phyloP scores from a whole-genome alignment of 1,140 invertebrate genomes.

The Brachionus paranguensis region DNA sequence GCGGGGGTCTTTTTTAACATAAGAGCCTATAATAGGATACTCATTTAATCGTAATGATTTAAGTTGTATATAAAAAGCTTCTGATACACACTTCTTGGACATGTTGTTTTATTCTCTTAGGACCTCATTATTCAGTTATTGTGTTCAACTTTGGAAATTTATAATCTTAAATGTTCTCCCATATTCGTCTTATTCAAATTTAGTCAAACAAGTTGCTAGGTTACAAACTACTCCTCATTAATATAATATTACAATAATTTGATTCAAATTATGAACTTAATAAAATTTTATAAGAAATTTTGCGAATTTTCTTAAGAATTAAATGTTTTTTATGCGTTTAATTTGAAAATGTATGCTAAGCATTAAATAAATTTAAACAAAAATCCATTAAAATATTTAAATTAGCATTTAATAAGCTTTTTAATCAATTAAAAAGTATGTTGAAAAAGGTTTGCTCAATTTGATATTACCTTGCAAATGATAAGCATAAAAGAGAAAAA shows the following conservation, averaged over 20 bases:
- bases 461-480: no score
- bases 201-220: background rate
- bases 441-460: no score
- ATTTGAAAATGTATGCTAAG: background rate
- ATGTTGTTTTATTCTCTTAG: background rate
- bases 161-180: background rate
- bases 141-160: background rate
- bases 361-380: no score
- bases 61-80: background rate
- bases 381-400: no score
- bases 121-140: background rate
- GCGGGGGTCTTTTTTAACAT: background rate
- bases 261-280: background rate
- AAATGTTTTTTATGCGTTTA: background rate
- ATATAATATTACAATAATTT: background rate
- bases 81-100: background rate
- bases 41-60: conserved; percentile 3
- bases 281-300: background rate
- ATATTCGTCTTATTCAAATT: background rate
- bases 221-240: background rate
- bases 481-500: no score
- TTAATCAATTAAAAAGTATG: no score
- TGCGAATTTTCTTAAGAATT: background rate
- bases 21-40: background rate
- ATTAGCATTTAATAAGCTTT: no score